A percentile compares a stretch with the other conserved stretches of the same genome.
These are phyloP conservation scores for Calliopsis andreniformis DNA, from an alignment of 1,140 invertebrate species.

Conservation along the genomic window DNA sequence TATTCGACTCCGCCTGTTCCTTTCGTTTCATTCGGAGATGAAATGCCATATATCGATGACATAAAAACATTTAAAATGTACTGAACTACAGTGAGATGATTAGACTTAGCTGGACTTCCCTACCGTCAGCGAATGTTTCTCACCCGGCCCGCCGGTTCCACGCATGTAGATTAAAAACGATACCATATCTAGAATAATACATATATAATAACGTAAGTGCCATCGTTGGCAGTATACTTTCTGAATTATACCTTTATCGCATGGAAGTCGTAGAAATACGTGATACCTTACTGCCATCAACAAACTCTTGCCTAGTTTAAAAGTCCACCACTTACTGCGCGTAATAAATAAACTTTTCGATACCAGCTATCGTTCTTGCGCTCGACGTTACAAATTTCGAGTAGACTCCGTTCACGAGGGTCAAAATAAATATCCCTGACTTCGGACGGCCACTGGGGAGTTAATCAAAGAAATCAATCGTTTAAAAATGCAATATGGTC, in stretches of 20 bases:
- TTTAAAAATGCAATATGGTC: neutral
- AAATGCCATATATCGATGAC: slow-evolving; percentile 17
- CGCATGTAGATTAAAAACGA: slow-evolving; percentile 56
- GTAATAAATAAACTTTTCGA: slow-evolving; percentile 56
- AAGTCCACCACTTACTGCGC: slow-evolving; percentile 19
- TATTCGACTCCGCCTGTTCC: slow-evolving; percentile 25
- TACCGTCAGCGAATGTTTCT: slow-evolving; percentile 52
- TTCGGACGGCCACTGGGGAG: slow-evolving; percentile 31
- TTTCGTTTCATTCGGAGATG: slow-evolving; percentile 5
- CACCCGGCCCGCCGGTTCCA: slow-evolving; percentile 64
- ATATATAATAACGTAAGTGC: slow-evolving; percentile 47
- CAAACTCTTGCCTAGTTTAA: slow-evolving; percentile 12
- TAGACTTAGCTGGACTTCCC: slow-evolving; percentile 34
- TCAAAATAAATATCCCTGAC: slow-evolving; percentile 24
- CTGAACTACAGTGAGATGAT: slow-evolving; percentile 34
- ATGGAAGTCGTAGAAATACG: slow-evolving; percentile 42
- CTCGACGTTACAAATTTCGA: slow-evolving; percentile 23
- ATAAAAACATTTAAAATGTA: slow-evolving; percentile 35
- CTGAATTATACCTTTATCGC: slow-evolving; percentile 47
- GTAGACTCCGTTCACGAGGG: slow-evolving; percentile 2
- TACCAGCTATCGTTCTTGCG: slow-evolving; percentile 16
- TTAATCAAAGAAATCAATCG: slow-evolving; percentile 19
- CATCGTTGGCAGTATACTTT: slow-evolving; percentile 31
- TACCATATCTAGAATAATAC: slow-evolving; percentile 51
- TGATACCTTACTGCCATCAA: slow-evolving; percentile 23